Base-by-base conservation (phyloP, 2,888 invertebrate genomes). In the Nomada lathburiana region DNA sequence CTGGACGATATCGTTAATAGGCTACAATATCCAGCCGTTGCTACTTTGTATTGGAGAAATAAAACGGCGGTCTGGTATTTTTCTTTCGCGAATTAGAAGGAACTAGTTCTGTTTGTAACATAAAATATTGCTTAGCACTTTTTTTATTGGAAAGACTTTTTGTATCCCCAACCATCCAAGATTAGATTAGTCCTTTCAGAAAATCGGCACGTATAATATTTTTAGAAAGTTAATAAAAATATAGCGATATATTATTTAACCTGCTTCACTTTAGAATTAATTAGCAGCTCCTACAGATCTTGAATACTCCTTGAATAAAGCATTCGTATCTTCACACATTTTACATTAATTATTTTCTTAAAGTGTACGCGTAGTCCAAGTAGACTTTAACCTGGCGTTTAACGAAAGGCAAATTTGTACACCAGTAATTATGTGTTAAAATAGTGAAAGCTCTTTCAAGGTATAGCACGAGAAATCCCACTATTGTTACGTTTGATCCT, bases 1-100 rank as follows among this genome's bases (percentile, higher is more conserved):
- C 44, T 50, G 52, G 59, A 55, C 47, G 67, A 59, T 64, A 76
- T 59, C 70, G 60, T 63, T 69, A 63, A 68, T 36, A 26, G 18
- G 68, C 57, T 16, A 20, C 70, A 74, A 70, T 60, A 10, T 47
- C 23, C 23, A 20, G 52, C 7, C 36, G 16, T 42, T 11, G 72
- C 44, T 64, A 36, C 63, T 60, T 64, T 52, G 69, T 36, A 13
- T 10, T n/a, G 57, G 42, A 63, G 44, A 60, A 64, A 65, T 23
- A 44, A 75, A 55, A 20, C 47, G 11, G 55, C 26, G 47, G 55
- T 78, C 26, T n/a, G 20, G 7, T 2, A 18, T 18, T 16, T 20
- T 5, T 9, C 23, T 20, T 7, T 55, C 9, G n/a, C 23, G 23
- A 77, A 67, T 74, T 62, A 74, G 74, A 29, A 23, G 20, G 1